phyloP scores from a whole-genome alignment of 2,797 vertebrate genomes.

The Taeniopygia guttata region DNA sequence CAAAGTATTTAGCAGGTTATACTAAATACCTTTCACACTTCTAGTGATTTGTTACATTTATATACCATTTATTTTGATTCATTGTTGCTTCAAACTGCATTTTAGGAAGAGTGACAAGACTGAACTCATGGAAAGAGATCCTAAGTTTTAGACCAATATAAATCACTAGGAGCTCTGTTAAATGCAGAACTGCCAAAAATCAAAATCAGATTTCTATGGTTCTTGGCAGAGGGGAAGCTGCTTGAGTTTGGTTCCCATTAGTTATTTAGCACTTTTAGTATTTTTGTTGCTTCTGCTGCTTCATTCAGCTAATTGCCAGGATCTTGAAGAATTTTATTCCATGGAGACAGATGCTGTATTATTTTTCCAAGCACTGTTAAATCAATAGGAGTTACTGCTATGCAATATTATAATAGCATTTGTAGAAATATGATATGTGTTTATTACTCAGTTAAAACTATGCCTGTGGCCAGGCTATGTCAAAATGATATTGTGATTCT shows the following conservation, averaged over 20 bases:
- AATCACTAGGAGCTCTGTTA: not conserved
- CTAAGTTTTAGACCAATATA: not conserved
- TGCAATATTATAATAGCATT: not conserved
- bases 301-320: slow-evolving; percentile 39
- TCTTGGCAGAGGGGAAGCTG: not conserved
- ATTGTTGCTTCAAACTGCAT: not conserved
- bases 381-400: slow-evolving; percentile 28
- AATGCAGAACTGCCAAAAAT: not conserved
- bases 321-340: slow-evolving; percentile 31
- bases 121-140: not conserved
- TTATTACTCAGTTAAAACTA: slow-evolving; percentile 10
- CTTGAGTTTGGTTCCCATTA: not conserved
- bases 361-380: slow-evolving; percentile 34
- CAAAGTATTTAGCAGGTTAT: not conserved
- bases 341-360: not conserved
- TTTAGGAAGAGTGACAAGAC: not conserved
- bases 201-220: not conserved
- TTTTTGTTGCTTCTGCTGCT: slow-evolving; percentile 39
- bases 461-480: not conserved
- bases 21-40: not conserved
- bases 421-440: not conserved
- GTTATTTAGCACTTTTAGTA: slow-evolving; percentile 23
- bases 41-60: not conserved
- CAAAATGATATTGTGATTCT: not conserved
- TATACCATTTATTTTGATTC: not conserved